These are phyloP conservation scores for Lasioglossum baleicum DNA, from an alignment of 1,140 invertebrate species.

Conservation along the genomic window DNA sequence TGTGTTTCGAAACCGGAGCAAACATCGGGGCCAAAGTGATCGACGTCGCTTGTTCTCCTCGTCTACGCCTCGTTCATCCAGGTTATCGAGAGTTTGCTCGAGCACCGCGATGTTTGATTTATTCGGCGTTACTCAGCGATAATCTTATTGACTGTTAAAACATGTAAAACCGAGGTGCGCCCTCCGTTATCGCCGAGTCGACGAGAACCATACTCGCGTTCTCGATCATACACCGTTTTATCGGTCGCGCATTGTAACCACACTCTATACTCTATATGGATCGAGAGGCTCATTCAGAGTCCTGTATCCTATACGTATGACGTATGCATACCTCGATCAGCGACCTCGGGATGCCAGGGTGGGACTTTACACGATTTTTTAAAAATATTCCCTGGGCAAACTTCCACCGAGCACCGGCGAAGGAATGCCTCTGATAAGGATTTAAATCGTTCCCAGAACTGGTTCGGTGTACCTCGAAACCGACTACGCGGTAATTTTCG, in stretches of 20 bases:
- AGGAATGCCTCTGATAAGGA: conserved; percentile 19
- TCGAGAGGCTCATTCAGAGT: not conserved
- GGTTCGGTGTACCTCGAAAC: not conserved
- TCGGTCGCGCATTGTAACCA: conserved; percentile 40
- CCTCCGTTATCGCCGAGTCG: conserved; percentile 64
- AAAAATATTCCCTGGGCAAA: not conserved
- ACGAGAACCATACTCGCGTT: conserved; percentile 46
- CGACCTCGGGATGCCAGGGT: not conserved
- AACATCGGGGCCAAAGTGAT: not conserved
- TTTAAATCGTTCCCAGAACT: conserved; percentile 10
- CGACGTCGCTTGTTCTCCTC: conserved; percentile 7
- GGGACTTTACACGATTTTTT: not conserved
- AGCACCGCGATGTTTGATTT: conserved; percentile 62
- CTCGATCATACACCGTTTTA: conserved; percentile 38
- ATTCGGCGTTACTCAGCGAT: conserved; percentile 70
- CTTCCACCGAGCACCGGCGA: not conserved
- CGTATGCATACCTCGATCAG: not conserved
- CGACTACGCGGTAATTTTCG: not conserved
- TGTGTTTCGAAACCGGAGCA: conserved; percentile 31
- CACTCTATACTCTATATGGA: conserved; percentile 17
- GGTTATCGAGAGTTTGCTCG: conserved; percentile 62
- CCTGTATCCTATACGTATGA: not conserved
- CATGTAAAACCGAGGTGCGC: conserved; percentile 72
- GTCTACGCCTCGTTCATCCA: conserved; percentile 46
- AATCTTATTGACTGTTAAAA: conserved; percentile 73